Evolutionary conservation across 64 coral and sea anemone species (phyloP).

Genomic region (Trachythela sp.): DNA sequence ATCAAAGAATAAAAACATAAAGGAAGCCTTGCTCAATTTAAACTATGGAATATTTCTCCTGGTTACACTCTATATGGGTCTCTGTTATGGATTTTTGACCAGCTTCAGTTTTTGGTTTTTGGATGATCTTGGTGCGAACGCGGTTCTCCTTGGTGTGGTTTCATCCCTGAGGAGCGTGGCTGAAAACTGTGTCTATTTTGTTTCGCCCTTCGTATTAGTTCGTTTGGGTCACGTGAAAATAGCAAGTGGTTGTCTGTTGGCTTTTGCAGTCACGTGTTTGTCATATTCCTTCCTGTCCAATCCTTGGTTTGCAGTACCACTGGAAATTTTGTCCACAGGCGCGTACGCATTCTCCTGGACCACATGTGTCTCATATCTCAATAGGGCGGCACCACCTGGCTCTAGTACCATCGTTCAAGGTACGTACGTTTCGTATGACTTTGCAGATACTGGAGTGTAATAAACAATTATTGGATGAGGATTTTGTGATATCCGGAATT

Average conservation of each 20-base stretch:
- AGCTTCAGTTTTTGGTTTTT: constrained; percentile 22
- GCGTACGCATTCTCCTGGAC: constrained; percentile 4
- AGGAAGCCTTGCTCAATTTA: neutral
- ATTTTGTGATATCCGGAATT: no score
- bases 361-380: neutral
- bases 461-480: no score
- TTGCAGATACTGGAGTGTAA: no score
- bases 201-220: neutral
- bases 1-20: neutral
- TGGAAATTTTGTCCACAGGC: neutral
- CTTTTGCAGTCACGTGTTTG: neutral
- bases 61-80: neutral
- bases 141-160: neutral
- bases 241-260: neutral
- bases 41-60: neutral
- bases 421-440: no score
- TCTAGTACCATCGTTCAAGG: constrained; percentile 5
- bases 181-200: constrained; percentile 8
- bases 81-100: constrained; percentile 16
- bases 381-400: neutral
- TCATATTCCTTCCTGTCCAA: neutral
- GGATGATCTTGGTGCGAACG: constrained; percentile 12
- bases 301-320: neutral
- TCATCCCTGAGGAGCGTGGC: constrained; percentile 2
- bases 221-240: neutral